Conservation (phyloP, 2,797 vertebrate genomes). For the Coendou prehensilis region DNA sequence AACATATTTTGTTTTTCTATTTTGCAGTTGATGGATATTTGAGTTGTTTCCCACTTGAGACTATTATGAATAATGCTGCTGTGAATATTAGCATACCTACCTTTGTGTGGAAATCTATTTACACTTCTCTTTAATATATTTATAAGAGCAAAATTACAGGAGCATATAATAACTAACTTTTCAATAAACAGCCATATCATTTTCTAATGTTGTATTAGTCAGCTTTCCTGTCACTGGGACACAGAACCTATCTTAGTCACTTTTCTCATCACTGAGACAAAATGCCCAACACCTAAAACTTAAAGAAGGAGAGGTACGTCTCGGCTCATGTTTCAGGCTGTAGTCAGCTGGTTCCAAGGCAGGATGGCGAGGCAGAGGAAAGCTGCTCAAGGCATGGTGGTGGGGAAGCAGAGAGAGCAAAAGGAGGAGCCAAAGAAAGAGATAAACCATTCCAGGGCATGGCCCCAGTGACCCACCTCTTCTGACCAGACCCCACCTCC, state of each 20-base stretch:
- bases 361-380: no score
- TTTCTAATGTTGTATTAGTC: neutral
- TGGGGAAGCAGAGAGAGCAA: neutral
- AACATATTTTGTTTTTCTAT: neutral
- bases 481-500: neutral
- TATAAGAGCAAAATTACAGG: constrained; percentile 5
- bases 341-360: neutral
- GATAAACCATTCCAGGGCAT: neutral
- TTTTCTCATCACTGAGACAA: neutral
- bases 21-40: neutral
- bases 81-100: neutral
- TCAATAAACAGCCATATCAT: neutral
- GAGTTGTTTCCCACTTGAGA: neutral
- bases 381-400: neutral
- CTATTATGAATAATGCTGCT: neutral
- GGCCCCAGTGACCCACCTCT: neutral
- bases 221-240: neutral
- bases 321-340: neutral
- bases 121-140: constrained; percentile 29
- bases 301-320: neutral
- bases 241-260: neutral
- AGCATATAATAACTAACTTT: constrained; percentile 34
- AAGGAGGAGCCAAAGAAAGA: neutral
- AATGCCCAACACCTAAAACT: neutral
- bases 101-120: constrained; percentile 7